Evolutionary conservation across 2,888 invertebrate genomes (phyloP), one percentile per base, ranked within the genome.

Genomic region (Epsilonema sp.): DNA sequence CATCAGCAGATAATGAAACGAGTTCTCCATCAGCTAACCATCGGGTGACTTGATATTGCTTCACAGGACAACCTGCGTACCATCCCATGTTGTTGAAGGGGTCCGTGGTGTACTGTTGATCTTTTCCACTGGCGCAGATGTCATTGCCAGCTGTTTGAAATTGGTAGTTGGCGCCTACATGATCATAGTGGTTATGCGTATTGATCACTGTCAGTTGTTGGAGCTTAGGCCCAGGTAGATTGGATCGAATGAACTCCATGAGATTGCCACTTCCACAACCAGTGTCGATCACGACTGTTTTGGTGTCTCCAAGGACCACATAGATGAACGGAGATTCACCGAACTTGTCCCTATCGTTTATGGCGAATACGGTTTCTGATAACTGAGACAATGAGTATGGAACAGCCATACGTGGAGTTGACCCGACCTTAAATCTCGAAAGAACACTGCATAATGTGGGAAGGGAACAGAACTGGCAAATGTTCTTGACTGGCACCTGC

Each of bases 141-240:
- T 45, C 39, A 4, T 16, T 19, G 11, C 22, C 8, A 19, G 21
- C 24, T n/a, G n/a, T n/a, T n/a, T n/a, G n/a, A 24, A 48, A 48
- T 2, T 11, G 16, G n/a, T 45, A 31, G 31, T 48, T 48, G 38
- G 25, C 37, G 37, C 39, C 43, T 20, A 48, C 48, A 22, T 48
- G 48, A 40, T 48, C 48, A 24, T 23, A 48, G 36, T 48, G 48
- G 23, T 39, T 48, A 40, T 48, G 48, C 3, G 48, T 48, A 21
- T 48, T 48, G 23, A 48, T 45, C 26, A 48, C 48, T 13, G 23
- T 25, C 38, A 46, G 20, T 3, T n/a, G 16, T 16, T 37, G 41
- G 4, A 5, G 5, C 19, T 19, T 16, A 24, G 37, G 5, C 16
- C 13, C 24, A 11, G 13, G 19, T n/a, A 44, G 37, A 19, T 44